Base-by-base conservation (phyloP, 2,797 vertebrate species). In the Lycodopsis pacificus region DNA sequence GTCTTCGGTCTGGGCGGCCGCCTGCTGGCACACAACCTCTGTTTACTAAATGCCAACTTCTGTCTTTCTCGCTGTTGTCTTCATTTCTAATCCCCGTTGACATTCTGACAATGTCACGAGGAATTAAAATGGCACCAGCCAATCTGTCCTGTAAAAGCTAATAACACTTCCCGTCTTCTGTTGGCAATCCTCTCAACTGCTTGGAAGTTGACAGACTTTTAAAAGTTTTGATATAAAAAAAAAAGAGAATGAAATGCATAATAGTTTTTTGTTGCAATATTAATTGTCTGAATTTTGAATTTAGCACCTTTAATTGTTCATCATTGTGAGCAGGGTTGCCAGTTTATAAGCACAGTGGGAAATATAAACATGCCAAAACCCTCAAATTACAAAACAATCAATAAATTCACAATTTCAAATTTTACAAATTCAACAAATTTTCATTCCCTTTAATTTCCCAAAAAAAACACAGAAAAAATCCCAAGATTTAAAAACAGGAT, bases 11-110 rank as follows among this genome's bases (percentile, higher is more conserved):
- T 76, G 34, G 58, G 7, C 17, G 2, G 27, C 49, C 30, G 63
- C 62, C 51, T 53, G 69, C 65, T 77, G 81, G 81, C 77, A 49
- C 58, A 40, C 15, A 53, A 8, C 68, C 44, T 7, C 40, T 11
- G 49, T 69, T 58, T 44, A 44, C 67, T 62, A 67, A 64, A 49
- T 20, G 25, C 44, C 53, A 61, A 61, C 38, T 48, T 69, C 22
- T 59, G 27, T 76, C 69, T 40, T 58, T 73, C 64, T 51, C 22
- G 58, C 12, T 8, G 36, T 59, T 22, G 61, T 27, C 38, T 68
- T 68, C 22, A 13, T 67, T 77, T 62, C 62, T 77, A 83, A 83
- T 80, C 69, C 38, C 65, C 2, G 20, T 22, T 72, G 81, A 79
- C 73, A 68, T 76, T 77, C 54, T 6, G 20, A 80, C 65, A 77